Evolutionary conservation across 2,888 invertebrate species (phyloP), one percentile per base, ranked within the genome.

Genomic region (Volucella inanis): DNA sequence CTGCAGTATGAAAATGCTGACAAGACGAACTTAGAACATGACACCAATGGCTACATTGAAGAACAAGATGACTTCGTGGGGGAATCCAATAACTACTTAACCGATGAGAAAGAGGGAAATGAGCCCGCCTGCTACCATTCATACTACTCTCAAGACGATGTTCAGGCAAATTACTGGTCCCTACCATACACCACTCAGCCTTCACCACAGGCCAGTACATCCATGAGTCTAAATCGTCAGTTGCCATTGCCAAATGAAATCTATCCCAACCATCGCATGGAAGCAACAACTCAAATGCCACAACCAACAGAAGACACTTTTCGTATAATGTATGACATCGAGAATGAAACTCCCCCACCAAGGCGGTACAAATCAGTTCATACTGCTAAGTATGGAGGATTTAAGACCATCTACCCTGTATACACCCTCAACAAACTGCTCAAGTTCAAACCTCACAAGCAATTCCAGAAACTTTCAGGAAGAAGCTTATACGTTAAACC

Each of bases 321-420:
- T 59, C 85, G 62, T 41, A 85, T 77, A 8, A 22, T 14, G 12
- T 79, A 84, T 10, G 72, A 62, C 0, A 54, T 10, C n/a, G 84
- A 76, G 3, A 50, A 14, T 11, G 47, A 64, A 18, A 18, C 12
- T 10, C 18, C 41, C 4, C 15, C 68, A 11, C 41, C 31, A 9
- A 78, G 74, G 45, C 70, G 49, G 6, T 77, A 77, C 31, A 49
- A 50, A 45, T 49, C 67, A 0, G 68, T 85, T 12, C 57, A 76
- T 10, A 81, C 81, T 9, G 85, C 81, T 8, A 85, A 81, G 52
- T 85, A 85, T 71, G 85, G 85, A 47, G 85, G 81, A 57, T 85
- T 85, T 41, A 85, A 85, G 52, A 68, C 81, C 11, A 14, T 77
- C 10, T 77, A 85, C 47, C 85, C 85, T 1, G 67, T 85, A 22